Conservation (phyloP, 2,797 vertebrate species). For the Catharus ustulatus region DNA sequence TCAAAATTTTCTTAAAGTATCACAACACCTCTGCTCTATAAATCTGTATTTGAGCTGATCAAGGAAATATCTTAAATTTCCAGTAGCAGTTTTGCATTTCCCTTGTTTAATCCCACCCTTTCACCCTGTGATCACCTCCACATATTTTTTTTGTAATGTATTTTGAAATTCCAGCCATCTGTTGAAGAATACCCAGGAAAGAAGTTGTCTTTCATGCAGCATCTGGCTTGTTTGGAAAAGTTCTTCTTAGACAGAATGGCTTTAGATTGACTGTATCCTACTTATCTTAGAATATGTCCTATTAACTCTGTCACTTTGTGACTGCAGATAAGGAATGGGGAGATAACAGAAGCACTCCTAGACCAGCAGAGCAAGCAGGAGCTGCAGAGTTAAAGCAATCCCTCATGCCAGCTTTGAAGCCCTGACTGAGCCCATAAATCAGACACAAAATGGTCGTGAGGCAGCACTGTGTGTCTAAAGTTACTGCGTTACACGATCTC, state of each 20-base stretch:
- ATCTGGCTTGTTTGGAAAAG: neutral
- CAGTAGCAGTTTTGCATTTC: neutral
- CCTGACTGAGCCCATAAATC: slow-evolving; percentile 13
- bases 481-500: neutral
- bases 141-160: fast-evolving
- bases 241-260: neutral
- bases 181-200: neutral
- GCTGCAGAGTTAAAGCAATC: neutral
- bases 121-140: fast-evolving
- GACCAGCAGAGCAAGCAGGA: neutral
- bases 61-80: neutral
- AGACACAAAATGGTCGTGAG: slow-evolving; percentile 3
- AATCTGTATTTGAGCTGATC: neutral
- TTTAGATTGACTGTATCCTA: neutral
- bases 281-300: neutral
- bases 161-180: neutral
- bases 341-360: neutral
- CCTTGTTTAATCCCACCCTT: neutral
- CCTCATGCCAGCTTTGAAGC: neutral
- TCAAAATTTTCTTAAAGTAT: neutral
- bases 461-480: neutral
- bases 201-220: neutral
- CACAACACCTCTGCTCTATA: neutral
- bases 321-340: neutral
- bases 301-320: neutral